These are phyloP conservation scores for Genyomyrus donnyi DNA, from an alignment of 2,113 vertebrate species.

Conservation along the genomic window DNA sequence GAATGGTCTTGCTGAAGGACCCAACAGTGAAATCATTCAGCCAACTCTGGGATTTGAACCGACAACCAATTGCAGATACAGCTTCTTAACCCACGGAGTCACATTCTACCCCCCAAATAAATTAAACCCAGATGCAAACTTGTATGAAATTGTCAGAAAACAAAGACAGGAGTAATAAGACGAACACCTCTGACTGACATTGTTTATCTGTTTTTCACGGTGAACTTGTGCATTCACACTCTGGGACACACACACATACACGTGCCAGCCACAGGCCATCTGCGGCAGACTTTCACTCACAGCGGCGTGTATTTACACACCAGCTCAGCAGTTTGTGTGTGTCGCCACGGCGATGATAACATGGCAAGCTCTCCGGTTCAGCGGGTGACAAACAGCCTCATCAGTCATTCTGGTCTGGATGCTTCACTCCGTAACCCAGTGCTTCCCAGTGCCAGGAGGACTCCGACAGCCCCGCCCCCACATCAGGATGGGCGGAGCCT, in stretches of 20 bases:
- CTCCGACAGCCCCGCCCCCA: not conserved
- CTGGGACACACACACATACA: not conserved
- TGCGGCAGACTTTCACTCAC: not conserved
- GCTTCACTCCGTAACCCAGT: not conserved
- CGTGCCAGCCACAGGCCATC: not conserved
- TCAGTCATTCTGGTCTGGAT: not conserved
- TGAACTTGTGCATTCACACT: not conserved
- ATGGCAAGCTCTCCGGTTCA: not conserved
- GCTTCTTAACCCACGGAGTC: not conserved
- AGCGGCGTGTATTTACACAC: not conserved
- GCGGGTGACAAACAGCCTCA: not conserved
- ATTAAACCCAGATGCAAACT: not conserved
- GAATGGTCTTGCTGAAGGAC: not conserved
- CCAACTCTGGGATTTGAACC: not conserved
- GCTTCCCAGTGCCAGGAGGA: not conserved
- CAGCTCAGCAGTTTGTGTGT: not conserved
- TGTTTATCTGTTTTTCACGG: not conserved
- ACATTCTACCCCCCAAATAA: not conserved
- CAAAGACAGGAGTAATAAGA: not conserved
- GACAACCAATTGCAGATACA: not conserved
- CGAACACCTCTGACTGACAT: not conserved
- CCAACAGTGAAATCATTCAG: not conserved
- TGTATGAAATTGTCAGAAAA: not conserved
- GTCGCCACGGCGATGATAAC: not conserved
- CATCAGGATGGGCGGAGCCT: not conserved